A percentile compares a stretch with the other conserved stretches of the same genome.
phyloP scores from a whole-genome alignment of 2,888 invertebrate species.

The Phortica okadai region DNA sequence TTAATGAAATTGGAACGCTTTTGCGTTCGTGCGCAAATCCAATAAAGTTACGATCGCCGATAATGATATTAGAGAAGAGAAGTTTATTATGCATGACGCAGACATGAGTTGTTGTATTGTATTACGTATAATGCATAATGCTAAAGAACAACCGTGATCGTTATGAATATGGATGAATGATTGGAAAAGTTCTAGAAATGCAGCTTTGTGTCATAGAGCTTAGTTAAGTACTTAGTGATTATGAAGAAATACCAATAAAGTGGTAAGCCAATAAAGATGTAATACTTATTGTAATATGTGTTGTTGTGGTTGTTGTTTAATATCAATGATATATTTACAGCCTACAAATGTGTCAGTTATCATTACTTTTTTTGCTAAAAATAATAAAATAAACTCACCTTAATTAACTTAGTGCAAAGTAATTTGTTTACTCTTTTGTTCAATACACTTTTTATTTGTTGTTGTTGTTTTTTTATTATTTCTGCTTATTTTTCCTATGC shows the following conservation, averaged over 20 bases:
- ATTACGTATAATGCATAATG: not conserved
- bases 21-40: not conserved
- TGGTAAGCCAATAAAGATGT: too few species aligned
- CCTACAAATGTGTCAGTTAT: not conserved
- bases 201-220: not conserved
- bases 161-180: not conserved
- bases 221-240: not conserved
- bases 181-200: not conserved
- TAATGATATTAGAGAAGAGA: not conserved
- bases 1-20: constrained; percentile 14
- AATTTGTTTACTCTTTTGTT: constrained; percentile 66
- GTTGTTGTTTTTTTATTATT: constrained; percentile 14
- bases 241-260: too few species aligned
- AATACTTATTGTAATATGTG: too few species aligned
- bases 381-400: constrained; percentile 41
- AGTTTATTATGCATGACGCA: not conserved
- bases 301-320: too few species aligned
- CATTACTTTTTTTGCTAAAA: constrained; percentile 6
- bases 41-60: not conserved
- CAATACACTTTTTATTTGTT: constrained; percentile 36
- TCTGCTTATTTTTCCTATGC: not conserved
- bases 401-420: constrained; percentile 35
- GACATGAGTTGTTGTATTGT: not conserved
- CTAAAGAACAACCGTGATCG: not conserved
- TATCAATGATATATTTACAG: not conserved